Evolutionary conservation across 2,888 invertebrate genomes (phyloP).

Genomic region (Cacoxenus indagator): DNA sequence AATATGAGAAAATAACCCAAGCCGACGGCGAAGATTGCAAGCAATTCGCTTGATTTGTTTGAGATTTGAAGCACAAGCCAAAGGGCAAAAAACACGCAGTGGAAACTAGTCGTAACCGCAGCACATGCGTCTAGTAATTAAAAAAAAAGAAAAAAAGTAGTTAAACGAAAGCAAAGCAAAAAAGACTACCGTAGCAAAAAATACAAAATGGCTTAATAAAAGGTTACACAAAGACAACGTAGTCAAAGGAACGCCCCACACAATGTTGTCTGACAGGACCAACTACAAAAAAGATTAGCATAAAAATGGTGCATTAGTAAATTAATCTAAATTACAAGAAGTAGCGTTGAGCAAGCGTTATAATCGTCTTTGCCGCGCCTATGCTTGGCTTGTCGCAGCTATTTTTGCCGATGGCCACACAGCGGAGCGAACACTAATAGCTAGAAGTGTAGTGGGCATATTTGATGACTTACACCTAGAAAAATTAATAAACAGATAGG

Average conservation of each 20-base stretch:
- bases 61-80: neutral
- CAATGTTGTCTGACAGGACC: neutral
- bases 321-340: conserved; percentile 31
- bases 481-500: too few relatives aligned
- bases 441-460: conserved; percentile 17
- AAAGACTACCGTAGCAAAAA: neutral
- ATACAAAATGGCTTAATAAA: neutral
- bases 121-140: neutral
- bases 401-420: neutral
- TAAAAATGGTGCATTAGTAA: conserved; percentile 31
- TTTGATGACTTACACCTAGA: too few relatives aligned
- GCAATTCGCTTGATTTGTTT: neutral
- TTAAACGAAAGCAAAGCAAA: neutral
- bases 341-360: neutral
- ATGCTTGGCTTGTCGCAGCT: neutral
- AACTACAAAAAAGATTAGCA: conserved; percentile 21
- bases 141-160: neutral
- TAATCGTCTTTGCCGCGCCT: neutral
- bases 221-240: conserved; percentile 13
- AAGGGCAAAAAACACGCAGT: neutral
- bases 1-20: neutral
- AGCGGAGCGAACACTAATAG: conserved; percentile 19
- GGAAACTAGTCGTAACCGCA: neutral
- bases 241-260: neutral
- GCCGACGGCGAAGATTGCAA: neutral